These are phyloP conservation scores for Charanyca ferruginea DNA, from an alignment of 2,888 invertebrate genomes.

Conservation along the genomic window DNA sequence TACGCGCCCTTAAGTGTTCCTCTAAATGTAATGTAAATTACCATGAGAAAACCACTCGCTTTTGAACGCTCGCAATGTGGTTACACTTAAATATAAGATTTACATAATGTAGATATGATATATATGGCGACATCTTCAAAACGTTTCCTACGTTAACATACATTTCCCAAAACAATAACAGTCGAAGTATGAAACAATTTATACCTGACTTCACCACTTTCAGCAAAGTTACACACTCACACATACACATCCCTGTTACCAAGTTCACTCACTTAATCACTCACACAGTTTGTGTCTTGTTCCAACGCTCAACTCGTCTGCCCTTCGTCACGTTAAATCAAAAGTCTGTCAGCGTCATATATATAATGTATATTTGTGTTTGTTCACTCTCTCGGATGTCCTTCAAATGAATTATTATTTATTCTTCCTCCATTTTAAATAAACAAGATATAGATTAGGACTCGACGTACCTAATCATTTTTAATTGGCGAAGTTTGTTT, in stretches of 20 bases:
- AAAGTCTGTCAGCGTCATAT: slow-evolving; percentile 30
- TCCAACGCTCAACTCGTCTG: slow-evolving; percentile 17
- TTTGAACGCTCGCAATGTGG: neutral
- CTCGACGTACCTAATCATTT: slow-evolving; percentile 21
- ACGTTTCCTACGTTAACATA: slow-evolving; percentile 2
- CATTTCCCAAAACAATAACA: slow-evolving; percentile 28
- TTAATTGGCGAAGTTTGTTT: slow-evolving; percentile 20
- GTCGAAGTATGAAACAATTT: slow-evolving; percentile 30
- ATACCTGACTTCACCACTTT: slow-evolving; percentile 21
- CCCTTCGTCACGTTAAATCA: slow-evolving; percentile 43
- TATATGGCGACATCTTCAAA: slow-evolving; percentile 8
- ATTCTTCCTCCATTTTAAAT: slow-evolving; percentile 7
- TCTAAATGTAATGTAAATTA: neutral
- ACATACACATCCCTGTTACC: slow-evolving; percentile 19
- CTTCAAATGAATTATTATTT: slow-evolving; percentile 17
- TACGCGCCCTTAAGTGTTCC: too few relatives aligned
- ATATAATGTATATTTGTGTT: slow-evolving; percentile 6
- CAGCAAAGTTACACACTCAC: slow-evolving; percentile 16
- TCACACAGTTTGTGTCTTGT: slow-evolving; percentile 19
- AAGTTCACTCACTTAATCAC: slow-evolving; percentile 48
- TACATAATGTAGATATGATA: neutral
- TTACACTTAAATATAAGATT: neutral
- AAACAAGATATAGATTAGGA: neutral
- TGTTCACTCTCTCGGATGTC: slow-evolving; percentile 1
- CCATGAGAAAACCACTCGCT: neutral